Evolutionary conservation across 2,888 invertebrate genomes (phyloP), one percentile per base, ranked within the genome.

Genomic region (Spodoptera littoralis): DNA sequence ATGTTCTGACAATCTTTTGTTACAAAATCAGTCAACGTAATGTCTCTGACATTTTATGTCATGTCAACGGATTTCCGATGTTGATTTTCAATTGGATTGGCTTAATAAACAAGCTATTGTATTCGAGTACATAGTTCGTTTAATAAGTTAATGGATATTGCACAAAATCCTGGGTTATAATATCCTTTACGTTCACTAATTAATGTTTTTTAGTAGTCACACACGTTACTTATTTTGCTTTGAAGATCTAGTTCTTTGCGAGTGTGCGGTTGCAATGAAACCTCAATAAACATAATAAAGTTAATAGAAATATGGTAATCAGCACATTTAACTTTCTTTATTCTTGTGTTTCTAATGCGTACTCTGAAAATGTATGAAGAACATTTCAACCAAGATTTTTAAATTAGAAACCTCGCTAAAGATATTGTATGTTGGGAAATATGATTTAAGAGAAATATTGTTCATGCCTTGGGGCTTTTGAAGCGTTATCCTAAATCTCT

Each of bases 271-370:
- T 46, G 49, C 53, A 57, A 49, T 51, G 47, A 58, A 65, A 67
- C 58, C 66, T 56, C 70, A 66, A 57, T 77, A 76, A 78, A 76
- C 64, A 58, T 67, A 65, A 52, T 62, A 63, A 51, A 65, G 59
- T 70, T 76, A 65, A 73, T 68, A 67, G 55, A 56, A 70, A 76
- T 70, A 76, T 76, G 73, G 61, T 65, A 78, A 78, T 73, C 52
- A 66, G 73, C 61, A 47, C 48, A 57, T 56, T 53, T 54, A 66
- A 70, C 64, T 75, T 63, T 69, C 72, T 68, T 62, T 65, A 73
- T 70, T 65, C 36, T 49, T 57, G 56, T 41, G 52, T 53, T 60
- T 51, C 41, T 60, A 43, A 22, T 54, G 53, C 49, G 53, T 45
- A 45, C 49, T 49, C 27, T 27, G 27, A 27, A 51, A 57, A 43